These are phyloP conservation scores for Pogonocherus hispidulus DNA, from an alignment of 2,888 invertebrate genomes.

Conservation along the genomic window DNA sequence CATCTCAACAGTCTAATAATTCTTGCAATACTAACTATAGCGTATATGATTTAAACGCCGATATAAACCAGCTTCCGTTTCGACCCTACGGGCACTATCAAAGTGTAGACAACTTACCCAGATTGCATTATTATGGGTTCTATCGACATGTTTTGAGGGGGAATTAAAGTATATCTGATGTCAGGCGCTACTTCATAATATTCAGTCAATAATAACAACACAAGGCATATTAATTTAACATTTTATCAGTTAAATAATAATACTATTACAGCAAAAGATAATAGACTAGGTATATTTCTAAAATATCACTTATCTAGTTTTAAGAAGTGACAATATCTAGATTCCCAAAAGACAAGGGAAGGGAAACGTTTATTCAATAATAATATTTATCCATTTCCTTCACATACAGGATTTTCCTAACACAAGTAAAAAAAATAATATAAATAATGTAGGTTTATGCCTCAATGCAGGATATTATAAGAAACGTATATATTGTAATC, in stretches of 20 bases:
- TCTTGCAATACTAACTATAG: constrained; percentile 19
- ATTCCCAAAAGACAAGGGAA: too few species aligned
- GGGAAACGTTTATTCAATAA: too few species aligned
- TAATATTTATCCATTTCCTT: too few species aligned
- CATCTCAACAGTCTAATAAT: constrained; percentile 23
- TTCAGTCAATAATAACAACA: background rate
- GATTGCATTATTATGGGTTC: constrained; percentile 20
- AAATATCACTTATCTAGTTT: background rate
- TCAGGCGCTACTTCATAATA: background rate
- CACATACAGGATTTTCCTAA: too few species aligned
- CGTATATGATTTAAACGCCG: constrained; percentile 35
- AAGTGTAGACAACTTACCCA: constrained; percentile 36
- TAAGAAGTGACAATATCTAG: background rate
- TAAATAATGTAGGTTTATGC: too few species aligned
- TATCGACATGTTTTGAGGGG: constrained; percentile 21
- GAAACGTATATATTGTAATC: too few species aligned
- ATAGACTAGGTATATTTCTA: too few species aligned
- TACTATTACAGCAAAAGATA: too few species aligned
- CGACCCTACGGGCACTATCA: constrained; percentile 30
- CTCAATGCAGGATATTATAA: too few species aligned
- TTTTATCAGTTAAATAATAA: too few species aligned
- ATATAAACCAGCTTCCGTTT: constrained; percentile 31
- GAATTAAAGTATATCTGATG: constrained; percentile 12
- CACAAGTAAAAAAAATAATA: too few species aligned
- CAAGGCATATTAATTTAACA: too few species aligned